A percentile compares a stretch with the other conserved stretches of the same genome.
These are phyloP conservation scores for Ptychoptera albimana DNA, from an alignment of 2,888 invertebrate species.

Conservation along the genomic window DNA sequence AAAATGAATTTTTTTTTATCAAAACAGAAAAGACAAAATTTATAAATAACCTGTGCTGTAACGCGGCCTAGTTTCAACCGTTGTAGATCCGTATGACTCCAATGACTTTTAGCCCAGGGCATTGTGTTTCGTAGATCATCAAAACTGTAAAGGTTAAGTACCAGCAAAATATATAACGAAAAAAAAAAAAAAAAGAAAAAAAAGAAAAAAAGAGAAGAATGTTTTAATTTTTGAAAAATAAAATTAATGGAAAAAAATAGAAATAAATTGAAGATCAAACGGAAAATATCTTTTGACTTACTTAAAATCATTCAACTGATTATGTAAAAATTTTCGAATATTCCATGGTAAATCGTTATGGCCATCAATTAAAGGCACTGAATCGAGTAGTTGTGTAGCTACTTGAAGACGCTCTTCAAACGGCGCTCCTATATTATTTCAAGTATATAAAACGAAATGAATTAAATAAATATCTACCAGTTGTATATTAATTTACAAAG, in stretches of 20 bases:
- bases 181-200: background rate
- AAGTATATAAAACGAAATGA: background rate
- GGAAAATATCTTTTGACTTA: slow-evolving; percentile 19
- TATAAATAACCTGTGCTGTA: slow-evolving; percentile 57
- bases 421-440: slow-evolving; percentile 39
- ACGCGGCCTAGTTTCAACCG: slow-evolving; percentile 57
- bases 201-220: slow-evolving; percentile 1
- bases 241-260: background rate
- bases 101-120: slow-evolving; percentile 55
- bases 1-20: too few relatives aligned
- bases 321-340: slow-evolving; percentile 77
- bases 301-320: slow-evolving; percentile 71
- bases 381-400: slow-evolving; percentile 54
- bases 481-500: too few relatives aligned
- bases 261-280: background rate
- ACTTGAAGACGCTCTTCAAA: slow-evolving; percentile 59
- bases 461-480: background rate
- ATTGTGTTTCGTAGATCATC: slow-evolving; percentile 48
- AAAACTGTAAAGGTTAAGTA: slow-evolving; percentile 31
- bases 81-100: slow-evolving; percentile 67
- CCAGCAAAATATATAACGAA: too few relatives aligned
- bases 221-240: background rate
- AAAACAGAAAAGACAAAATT: background rate
- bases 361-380: slow-evolving; percentile 67
- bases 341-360: slow-evolving; percentile 89